A percentile compares a stretch with the other conserved stretches of the same genome.
Conservation (phyloP, 2,888 invertebrate species). For the Drosophila colorata region DNA sequence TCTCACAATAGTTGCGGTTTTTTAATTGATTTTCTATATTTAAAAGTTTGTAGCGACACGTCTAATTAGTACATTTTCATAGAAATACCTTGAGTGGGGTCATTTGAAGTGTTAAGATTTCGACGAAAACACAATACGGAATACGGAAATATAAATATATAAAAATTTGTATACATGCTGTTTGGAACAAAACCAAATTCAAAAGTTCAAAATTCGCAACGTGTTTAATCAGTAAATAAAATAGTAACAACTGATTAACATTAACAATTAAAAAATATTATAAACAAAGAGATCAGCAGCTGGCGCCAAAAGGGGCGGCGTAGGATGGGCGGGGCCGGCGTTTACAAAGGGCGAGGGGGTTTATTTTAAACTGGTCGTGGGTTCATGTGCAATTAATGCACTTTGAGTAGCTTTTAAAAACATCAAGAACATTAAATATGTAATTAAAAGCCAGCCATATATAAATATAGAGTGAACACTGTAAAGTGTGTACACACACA, state of each 20-base stretch:
- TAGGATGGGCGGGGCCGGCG: background rate
- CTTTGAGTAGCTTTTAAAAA: slow-evolving; percentile 61
- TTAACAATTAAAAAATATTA: slow-evolving; percentile 35
- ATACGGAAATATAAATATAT: slow-evolving; percentile 35
- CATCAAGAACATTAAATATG: slow-evolving; percentile 57
- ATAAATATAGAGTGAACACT: slow-evolving; percentile 18
- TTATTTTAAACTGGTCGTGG: slow-evolving; percentile 42
- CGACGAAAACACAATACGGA: slow-evolving; percentile 22
- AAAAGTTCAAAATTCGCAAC: slow-evolving; percentile 15
- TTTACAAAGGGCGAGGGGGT: background rate
- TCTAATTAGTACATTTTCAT: slow-evolving; percentile 7
- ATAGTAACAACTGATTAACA: slow-evolving; percentile 38
- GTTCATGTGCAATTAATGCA: slow-evolving; percentile 77
- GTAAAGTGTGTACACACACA: slow-evolving; percentile 21
- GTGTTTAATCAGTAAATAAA: slow-evolving; percentile 35
- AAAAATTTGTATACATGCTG: slow-evolving; percentile 9
- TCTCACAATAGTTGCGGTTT: slow-evolving; percentile 12
- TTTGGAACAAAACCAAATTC: slow-evolving; percentile 30
- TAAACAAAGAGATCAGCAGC: slow-evolving; percentile 27
- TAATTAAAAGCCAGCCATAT: slow-evolving; percentile 40
- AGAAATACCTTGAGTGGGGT: slow-evolving; percentile 23
- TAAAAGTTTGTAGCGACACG: slow-evolving; percentile 4
- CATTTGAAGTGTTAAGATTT: slow-evolving; percentile 20
- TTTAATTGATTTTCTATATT: slow-evolving; percentile 25
- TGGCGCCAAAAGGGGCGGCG: slow-evolving; percentile 10